phyloP scores from a whole-genome alignment of 1,140 invertebrate genomes.

The Macrosteles quadrilineatus region DNA sequence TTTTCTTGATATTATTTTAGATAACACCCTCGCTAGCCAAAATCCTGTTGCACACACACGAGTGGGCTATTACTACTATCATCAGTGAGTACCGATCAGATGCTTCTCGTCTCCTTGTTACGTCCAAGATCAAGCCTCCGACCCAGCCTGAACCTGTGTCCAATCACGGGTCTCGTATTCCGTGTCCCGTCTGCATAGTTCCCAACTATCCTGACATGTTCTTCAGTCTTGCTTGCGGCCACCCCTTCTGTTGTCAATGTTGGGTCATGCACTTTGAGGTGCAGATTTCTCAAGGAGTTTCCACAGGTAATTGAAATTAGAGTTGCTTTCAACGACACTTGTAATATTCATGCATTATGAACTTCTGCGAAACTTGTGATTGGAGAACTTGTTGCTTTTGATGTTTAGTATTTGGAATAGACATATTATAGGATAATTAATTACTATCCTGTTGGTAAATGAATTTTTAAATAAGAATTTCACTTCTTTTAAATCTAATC shows the following conservation, averaged over 20 bases:
- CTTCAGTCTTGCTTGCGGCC: slow-evolving; percentile 81
- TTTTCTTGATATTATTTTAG: slow-evolving; percentile 56
- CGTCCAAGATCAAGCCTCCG: slow-evolving; percentile 77
- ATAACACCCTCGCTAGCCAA: slow-evolving; percentile 91
- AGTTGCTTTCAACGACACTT: slow-evolving; percentile 8
- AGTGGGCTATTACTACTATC: slow-evolving; percentile 83
- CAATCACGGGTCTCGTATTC: slow-evolving; percentile 36
- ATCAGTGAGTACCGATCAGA: slow-evolving; percentile 76
- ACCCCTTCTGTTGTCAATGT: slow-evolving; percentile 93
- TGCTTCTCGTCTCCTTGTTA: slow-evolving; percentile 72
- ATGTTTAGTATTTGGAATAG: no score
- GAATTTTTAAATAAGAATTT: no score
- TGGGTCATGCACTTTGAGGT: slow-evolving; percentile 96
- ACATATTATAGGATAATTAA: no score
- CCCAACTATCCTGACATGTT: slow-evolving; percentile 62
- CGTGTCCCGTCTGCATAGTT: slow-evolving; percentile 62
- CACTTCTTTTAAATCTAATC: no score
- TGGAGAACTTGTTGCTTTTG: no score
- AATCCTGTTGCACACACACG: slow-evolving; percentile 83
- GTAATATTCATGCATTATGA: no score
- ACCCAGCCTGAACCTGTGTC: slow-evolving; percentile 45
- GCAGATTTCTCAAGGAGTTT: slow-evolving; percentile 87
- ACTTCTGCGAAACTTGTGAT: no score
- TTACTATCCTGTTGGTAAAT: no score
- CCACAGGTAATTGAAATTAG: slow-evolving; percentile 57